Conservation (phyloP, 1,140 invertebrate species). For the Samia ricini region DNA sequence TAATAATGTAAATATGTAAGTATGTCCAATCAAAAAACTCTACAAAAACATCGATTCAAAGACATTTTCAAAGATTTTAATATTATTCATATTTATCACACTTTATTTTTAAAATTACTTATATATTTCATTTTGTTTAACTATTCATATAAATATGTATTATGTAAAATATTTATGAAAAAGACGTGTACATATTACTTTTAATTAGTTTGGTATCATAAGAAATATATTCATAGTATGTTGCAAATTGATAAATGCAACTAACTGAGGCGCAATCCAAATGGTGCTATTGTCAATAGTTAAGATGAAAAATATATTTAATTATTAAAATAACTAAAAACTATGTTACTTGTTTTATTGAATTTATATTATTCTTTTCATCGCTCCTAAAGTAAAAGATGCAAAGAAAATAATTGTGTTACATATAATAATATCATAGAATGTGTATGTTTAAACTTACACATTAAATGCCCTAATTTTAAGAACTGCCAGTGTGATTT, state of each 20-base stretch:
- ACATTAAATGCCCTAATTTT: no score
- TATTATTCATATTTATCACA: not conserved
- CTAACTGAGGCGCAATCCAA: slow-evolving; percentile 49
- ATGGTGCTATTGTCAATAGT: slow-evolving; percentile 50
- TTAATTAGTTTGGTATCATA: not conserved
- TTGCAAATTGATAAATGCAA: slow-evolving; percentile 26
- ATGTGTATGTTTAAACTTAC: no score
- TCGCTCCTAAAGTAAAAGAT: no score
- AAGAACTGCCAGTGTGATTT: no score
- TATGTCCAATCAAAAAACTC: no score
- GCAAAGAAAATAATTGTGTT: no score
- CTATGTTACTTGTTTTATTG: not conserved
- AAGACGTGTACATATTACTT: not conserved
- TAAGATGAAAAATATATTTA: slow-evolving; percentile 3
- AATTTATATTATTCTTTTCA: not conserved
- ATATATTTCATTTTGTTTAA: not conserved
- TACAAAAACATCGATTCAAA: not conserved
- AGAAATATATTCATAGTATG: not conserved
- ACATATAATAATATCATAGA: no score
- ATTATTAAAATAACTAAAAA: not conserved
- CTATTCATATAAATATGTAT: not conserved
- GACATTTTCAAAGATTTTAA: not conserved
- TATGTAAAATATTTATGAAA: not conserved
- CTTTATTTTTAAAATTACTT: not conserved
- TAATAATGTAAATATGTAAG: not conserved